Evolutionary conservation across 1,140 invertebrate genomes (phyloP).

Genomic region (Scaptomyza pallida): DNA sequence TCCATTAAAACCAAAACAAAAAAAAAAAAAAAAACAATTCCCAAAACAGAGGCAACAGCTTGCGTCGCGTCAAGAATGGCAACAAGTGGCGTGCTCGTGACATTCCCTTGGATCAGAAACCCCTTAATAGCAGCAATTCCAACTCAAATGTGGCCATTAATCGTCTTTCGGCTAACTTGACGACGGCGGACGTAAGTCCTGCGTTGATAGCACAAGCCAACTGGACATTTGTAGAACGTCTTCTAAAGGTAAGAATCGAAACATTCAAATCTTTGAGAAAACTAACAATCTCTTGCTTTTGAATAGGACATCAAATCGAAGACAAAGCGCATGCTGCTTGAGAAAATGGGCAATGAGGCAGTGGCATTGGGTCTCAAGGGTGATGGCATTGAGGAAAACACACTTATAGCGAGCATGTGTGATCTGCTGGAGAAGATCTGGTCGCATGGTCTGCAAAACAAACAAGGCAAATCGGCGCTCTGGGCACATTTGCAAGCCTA

Average conservation of each 20-base stretch:
- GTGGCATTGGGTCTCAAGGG: conserved; percentile 88
- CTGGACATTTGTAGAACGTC: conserved; percentile 98
- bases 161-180: conserved; percentile 77
- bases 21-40: conserved; percentile 34
- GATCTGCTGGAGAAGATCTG: conserved; percentile 98
- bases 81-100: conserved; percentile 87
- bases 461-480: conserved; percentile 97
- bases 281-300: background rate
- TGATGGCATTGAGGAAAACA: conserved; percentile 97
- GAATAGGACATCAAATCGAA: conserved; percentile 93
- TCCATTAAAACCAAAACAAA: conserved; percentile 45
- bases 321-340: conserved; percentile 98
- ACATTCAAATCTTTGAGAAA: background rate
- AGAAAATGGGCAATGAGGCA: conserved; percentile 98
- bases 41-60: conserved; percentile 85
- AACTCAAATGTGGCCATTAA: conserved; percentile 66
- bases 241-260: conserved; percentile 90
- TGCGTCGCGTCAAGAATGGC: conserved; percentile 86
- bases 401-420: conserved; percentile 97
- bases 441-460: conserved; percentile 98
- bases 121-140: conserved; percentile 28
- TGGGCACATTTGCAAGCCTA: conserved; percentile 97
- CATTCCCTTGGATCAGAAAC: conserved; percentile 85
- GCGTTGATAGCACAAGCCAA: conserved; percentile 97
- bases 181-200: conserved; percentile 80